Conservation (phyloP, 2,888 invertebrate genomes). For the Exephanes ischioxanthus region DNA sequence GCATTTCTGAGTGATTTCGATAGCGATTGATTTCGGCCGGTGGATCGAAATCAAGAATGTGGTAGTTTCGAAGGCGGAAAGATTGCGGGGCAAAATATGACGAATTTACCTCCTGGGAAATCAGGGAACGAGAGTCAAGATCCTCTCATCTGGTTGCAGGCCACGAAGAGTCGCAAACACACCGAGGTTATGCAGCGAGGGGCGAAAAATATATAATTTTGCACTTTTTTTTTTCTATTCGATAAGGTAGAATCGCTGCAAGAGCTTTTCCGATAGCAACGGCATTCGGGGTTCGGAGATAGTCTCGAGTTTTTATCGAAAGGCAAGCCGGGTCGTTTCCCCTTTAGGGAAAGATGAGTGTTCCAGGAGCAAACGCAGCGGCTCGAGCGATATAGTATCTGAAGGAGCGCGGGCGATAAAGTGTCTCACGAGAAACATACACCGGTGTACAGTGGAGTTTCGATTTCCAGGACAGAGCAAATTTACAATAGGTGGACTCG, state of each 20-base stretch:
- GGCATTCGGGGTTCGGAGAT: background rate
- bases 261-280: constrained; percentile 15
- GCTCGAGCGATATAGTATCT: background rate
- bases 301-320: constrained; percentile 3
- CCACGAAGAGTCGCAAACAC: background rate
- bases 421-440: background rate
- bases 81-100: background rate
- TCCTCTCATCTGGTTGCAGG: background rate
- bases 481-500: background rate
- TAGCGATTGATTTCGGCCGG: background rate
- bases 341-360: background rate
- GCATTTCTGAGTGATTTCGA: background rate
- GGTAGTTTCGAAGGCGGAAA: background rate
- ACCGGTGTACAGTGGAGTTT: background rate
- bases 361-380: background rate
- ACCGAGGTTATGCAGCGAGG: background rate
- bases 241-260: background rate
- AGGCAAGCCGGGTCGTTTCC: background rate
- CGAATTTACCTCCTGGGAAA: constrained; percentile 15
- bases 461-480: background rate
- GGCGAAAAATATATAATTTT: background rate
- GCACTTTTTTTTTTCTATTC: background rate
- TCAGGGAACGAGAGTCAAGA: constrained; percentile 2
- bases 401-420: background rate
- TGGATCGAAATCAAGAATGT: background rate